phyloP scores from a whole-genome alignment of 2,888 invertebrate genomes.

The Platycheirus rosarum region DNA sequence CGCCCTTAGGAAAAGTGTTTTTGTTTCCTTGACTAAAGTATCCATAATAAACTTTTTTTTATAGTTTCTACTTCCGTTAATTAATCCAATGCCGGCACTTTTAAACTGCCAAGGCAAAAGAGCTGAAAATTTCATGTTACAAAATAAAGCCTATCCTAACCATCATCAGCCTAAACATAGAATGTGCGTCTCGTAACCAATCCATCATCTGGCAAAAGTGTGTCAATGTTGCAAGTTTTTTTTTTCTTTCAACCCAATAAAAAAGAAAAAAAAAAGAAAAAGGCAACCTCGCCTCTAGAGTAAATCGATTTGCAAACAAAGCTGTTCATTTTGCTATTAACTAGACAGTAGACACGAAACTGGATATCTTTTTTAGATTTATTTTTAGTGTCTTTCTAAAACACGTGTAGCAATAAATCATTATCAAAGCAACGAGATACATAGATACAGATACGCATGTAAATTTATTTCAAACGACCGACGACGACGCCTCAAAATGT shows the following conservation, averaged over 20 bases:
- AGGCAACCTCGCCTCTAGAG: conserved; percentile 6
- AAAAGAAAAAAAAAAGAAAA: no score
- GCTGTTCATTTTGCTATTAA: neutral
- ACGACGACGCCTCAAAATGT: no score
- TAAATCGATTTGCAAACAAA: conserved; percentile 33
- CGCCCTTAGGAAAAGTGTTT: no score
- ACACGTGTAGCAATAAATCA: conserved; percentile 29
- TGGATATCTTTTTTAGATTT: conserved; percentile 3
- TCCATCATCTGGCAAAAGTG: conserved; percentile 40
- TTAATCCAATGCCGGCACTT: no score
- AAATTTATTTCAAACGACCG: no score
- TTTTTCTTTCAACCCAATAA: conserved; percentile 3
- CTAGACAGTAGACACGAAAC: neutral
- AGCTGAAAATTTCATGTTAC: no score
- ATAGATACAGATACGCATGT: conserved; percentile 13
- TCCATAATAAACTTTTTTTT: no score
- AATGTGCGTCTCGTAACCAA: conserved; percentile 21
- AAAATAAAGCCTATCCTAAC: conserved; percentile 4
- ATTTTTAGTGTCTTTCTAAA: neutral
- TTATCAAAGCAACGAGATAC: no score
- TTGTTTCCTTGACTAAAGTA: no score
- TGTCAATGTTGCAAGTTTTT: conserved; percentile 57
- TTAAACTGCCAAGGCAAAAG: no score
- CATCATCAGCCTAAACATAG: conserved; percentile 18
- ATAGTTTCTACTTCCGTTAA: no score